Conservation (phyloP, 2,888 invertebrate species). For the Troides helena region DNA sequence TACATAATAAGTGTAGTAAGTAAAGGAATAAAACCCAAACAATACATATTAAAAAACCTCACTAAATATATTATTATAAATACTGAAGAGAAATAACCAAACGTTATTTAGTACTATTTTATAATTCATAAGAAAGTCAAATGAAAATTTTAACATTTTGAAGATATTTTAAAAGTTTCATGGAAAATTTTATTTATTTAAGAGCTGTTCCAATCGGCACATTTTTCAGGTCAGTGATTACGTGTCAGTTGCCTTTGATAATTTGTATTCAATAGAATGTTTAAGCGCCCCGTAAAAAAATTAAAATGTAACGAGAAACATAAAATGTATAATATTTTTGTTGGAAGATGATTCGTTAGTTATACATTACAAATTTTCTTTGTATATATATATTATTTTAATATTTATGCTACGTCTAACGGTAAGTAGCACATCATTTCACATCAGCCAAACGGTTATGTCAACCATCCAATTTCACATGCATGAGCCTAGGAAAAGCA, state of each 20-base stretch:
- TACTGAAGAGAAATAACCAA: not conserved
- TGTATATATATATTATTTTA: not conserved
- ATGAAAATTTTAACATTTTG: not conserved
- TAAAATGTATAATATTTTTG: not conserved
- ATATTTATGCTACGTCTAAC: slow-evolving; percentile 9
- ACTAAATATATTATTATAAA: not conserved
- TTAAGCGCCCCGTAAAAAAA: slow-evolving; percentile 16
- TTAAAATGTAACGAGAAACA: slow-evolving; percentile 10
- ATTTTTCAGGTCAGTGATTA: slow-evolving; percentile 13
- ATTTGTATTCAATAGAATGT: slow-evolving; percentile 22
- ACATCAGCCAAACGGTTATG: slow-evolving; percentile 7
- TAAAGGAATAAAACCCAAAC: too few species aligned
- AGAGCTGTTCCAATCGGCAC: slow-evolving; percentile 14
- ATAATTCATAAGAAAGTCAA: not conserved
- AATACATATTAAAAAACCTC: too few species aligned
- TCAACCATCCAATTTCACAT: slow-evolving; percentile 23
- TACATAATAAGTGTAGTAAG: too few species aligned
- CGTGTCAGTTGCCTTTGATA: slow-evolving; percentile 19
- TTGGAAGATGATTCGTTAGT: not conserved
- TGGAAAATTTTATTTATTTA: slow-evolving; percentile 11
- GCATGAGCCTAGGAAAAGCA: slow-evolving; percentile 13
- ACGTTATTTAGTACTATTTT: not conserved
- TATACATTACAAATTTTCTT: not conserved
- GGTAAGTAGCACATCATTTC: slow-evolving; percentile 12
- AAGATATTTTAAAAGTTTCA: not conserved